Evolutionary conservation across 2,888 invertebrate species (phyloP).

Genomic region (Gryllus longicercus): DNA sequence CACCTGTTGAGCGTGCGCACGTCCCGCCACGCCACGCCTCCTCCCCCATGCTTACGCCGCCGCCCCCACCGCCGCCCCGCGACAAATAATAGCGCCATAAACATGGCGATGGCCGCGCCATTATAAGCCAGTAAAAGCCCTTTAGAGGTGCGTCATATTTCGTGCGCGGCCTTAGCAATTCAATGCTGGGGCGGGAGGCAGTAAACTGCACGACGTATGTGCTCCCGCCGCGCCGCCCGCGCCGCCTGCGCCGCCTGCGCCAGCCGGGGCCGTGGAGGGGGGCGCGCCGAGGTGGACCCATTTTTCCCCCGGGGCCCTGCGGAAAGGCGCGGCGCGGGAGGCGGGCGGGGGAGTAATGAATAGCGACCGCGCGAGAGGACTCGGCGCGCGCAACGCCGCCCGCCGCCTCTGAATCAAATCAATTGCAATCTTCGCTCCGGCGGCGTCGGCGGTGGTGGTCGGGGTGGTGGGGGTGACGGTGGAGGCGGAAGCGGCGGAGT

Average conservation of each 20-base stretch:
- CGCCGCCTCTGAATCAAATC: neutral
- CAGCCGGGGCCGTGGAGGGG: neutral
- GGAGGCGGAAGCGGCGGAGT: too few species aligned
- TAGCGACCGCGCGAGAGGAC: neutral
- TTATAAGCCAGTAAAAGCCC: constrained; percentile 17
- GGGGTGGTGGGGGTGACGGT: too few species aligned
- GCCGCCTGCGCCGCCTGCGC: neutral
- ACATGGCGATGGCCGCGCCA: constrained; percentile 4
- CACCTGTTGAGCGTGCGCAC: constrained; percentile 17
- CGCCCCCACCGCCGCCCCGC: neutral
- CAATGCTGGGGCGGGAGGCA: neutral
- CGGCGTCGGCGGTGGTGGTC: neutral
- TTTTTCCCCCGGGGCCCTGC: neutral
- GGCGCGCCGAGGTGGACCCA: neutral
- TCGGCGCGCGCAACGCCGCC: neutral
- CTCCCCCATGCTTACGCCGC: neutral
- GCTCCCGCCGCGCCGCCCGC: neutral
- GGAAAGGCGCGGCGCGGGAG: neutral
- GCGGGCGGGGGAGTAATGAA: neutral
- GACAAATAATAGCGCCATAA: constrained; percentile 17
- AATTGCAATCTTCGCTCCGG: neutral
- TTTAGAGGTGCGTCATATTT: constrained; percentile 17
- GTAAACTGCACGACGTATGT: neutral
- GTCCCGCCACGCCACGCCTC: neutral
- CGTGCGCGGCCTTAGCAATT: constrained; percentile 17